A percentile compares a stretch with the other conserved stretches of the same genome.
phyloP scores from a whole-genome alignment of 2,888 invertebrate species.

The Eupithecia tripunctaria region DNA sequence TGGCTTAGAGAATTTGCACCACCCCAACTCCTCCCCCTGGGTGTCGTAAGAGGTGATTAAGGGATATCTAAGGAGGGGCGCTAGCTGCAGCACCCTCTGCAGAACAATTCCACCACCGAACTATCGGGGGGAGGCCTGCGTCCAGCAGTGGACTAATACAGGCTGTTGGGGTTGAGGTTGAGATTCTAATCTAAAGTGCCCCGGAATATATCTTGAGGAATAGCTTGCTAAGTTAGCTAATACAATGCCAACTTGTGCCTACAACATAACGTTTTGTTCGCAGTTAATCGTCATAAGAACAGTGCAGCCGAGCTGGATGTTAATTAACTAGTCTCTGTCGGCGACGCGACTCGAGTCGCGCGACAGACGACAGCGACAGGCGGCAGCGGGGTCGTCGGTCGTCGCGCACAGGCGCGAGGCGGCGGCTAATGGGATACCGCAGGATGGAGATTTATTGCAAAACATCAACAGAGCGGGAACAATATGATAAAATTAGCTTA shows the following conservation, averaged over 20 bases:
- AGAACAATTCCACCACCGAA: too few relatives aligned
- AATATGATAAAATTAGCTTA: not conserved
- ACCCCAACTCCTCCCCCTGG: too few relatives aligned
- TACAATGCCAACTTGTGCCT: not conserved
- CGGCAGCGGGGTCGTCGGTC: not conserved
- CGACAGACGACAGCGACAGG: not conserved
- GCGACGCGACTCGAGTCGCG: constrained; percentile 13
- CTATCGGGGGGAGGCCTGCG: too few relatives aligned
- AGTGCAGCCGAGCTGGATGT: constrained; percentile 14
- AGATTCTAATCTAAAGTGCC: too few relatives aligned
- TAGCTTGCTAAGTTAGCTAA: too few relatives aligned
- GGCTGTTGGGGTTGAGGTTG: too few relatives aligned
- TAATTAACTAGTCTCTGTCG: constrained; percentile 21
- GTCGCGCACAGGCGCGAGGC: too few relatives aligned
- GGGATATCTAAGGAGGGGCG: too few relatives aligned
- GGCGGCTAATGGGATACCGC: constrained; percentile 19
- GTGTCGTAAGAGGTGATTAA: too few relatives aligned
- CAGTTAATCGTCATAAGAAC: not conserved
- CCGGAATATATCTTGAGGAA: not conserved
- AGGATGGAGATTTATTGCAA: not conserved
- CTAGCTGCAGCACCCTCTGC: too few relatives aligned
- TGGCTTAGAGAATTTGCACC: too few relatives aligned
- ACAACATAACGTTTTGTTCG: not conserved
- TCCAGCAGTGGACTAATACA: too few relatives aligned
- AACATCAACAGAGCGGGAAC: not conserved